These are phyloP conservation scores for Abrostola tripartita DNA, from an alignment of 2,888 invertebrate genomes.

Conservation along the genomic window DNA sequence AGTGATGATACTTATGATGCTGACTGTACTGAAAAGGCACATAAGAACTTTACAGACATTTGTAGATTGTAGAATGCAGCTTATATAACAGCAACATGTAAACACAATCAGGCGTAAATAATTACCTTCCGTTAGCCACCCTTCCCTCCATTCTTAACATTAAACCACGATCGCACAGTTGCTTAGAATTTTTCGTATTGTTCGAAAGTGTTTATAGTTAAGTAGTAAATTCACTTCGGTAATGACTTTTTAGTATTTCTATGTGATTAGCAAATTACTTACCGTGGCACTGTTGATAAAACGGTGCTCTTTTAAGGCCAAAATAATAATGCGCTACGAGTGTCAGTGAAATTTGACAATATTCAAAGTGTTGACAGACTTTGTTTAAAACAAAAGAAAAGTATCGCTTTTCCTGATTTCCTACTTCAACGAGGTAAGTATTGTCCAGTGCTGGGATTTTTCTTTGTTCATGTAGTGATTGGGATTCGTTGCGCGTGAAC, in stretches of 20 bases:
- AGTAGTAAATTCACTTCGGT: background rate
- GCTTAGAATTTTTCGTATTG: conserved; percentile 33
- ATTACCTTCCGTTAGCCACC: conserved; percentile 43
- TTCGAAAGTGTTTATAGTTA: conserved; percentile 38
- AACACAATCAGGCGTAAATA: conserved; percentile 25
- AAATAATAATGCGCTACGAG: background rate
- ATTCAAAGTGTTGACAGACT: too few species aligned
- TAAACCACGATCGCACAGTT: conserved; percentile 39
- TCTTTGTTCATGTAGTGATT: conserved; percentile 58
- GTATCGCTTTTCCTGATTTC: conserved; percentile 11
- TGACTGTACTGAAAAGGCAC: too few species aligned
- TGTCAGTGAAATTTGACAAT: too few species aligned
- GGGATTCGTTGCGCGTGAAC: conserved; percentile 64
- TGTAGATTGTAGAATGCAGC: background rate
- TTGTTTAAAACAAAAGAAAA: too few species aligned
- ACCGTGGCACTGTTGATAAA: too few species aligned
- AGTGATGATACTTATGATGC: too few species aligned
- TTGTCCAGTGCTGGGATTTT: conserved; percentile 12
- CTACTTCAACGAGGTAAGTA: conserved; percentile 34
- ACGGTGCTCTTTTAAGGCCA: background rate
- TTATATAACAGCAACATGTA: conserved; percentile 34
- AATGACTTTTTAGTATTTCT: too few species aligned
- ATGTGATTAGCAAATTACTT: too few species aligned
- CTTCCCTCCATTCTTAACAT: conserved; percentile 22
- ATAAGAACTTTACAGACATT: too few species aligned